phyloP scores from a whole-genome alignment of 2,797 vertebrate species.

The Apodemus agrarius region DNA sequence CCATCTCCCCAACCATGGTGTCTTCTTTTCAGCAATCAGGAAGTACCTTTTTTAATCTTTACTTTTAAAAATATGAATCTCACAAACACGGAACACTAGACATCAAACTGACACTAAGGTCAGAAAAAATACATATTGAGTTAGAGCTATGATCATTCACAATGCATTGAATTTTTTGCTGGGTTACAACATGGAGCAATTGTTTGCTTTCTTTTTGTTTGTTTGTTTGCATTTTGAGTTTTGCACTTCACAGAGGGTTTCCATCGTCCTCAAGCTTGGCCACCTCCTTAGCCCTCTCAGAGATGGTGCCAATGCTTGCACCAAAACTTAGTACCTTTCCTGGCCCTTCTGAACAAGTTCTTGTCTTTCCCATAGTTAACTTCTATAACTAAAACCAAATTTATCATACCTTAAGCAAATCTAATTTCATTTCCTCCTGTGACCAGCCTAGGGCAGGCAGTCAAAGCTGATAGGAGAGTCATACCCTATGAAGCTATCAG shows the following conservation, averaged over 20 bases:
- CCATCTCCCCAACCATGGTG: background rate
- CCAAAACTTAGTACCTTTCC: background rate
- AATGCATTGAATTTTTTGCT: background rate
- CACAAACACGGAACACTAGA: conserved; percentile 28
- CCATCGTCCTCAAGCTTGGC: background rate
- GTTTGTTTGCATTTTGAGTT: background rate
- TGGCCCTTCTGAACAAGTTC: background rate
- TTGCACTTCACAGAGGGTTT: background rate
- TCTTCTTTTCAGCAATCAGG: conserved; percentile 38
- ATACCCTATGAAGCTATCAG: background rate
- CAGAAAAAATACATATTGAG: conserved; percentile 1
- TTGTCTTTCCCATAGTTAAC: background rate
- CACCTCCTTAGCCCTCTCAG: background rate
- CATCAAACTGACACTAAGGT: conserved; percentile 18
- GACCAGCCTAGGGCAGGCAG: background rate
- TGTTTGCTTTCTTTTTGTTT: background rate
- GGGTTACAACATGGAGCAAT: background rate
- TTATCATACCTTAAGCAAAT: conserved; percentile 34
- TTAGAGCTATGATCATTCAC: conserved; percentile 26
- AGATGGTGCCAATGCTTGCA: background rate
- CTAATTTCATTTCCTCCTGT: background rate
- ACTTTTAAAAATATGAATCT: conserved; percentile 48
- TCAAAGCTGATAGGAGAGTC: background rate
- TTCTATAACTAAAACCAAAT: background rate
- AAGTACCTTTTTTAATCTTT: conserved; percentile 26